Conservation (phyloP, 2,888 invertebrate species). For the Cremastinae sp. region DNA sequence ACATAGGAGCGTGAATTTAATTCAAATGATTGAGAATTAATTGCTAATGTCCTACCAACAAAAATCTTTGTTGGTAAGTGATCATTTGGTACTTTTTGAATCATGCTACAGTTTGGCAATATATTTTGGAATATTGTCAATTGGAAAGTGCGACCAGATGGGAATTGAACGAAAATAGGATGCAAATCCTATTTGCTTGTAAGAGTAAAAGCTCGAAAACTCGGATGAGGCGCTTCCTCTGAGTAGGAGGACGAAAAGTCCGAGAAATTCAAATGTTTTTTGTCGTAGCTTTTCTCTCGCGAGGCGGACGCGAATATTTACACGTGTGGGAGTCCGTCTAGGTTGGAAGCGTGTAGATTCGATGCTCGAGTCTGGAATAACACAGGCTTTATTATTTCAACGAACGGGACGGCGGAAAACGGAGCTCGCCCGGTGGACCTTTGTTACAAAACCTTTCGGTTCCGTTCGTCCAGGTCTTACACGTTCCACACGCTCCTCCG, state of each 20-base stretch:
- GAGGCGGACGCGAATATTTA: slow-evolving; percentile 1
- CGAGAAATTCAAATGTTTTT: slow-evolving; percentile 73
- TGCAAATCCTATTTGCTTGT: slow-evolving; percentile 2
- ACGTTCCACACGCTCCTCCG: neutral
- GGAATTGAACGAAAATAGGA: neutral
- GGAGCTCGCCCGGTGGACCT: slow-evolving; percentile 37
- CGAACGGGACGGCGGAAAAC: slow-evolving; percentile 64
- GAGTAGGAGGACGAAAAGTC: slow-evolving; percentile 51
- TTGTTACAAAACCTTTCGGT: slow-evolving; percentile 49
- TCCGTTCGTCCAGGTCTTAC: slow-evolving; percentile 2
- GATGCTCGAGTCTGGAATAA: slow-evolving; percentile 65
- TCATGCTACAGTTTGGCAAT: no score
- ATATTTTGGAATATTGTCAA: no score
- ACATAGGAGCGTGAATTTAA: no score
- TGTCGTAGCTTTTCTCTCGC: slow-evolving; percentile 6
- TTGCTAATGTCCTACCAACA: no score
- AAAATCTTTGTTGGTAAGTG: no score
- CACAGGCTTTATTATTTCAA: slow-evolving; percentile 77
- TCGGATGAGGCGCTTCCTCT: slow-evolving; percentile 18
- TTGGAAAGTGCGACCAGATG: neutral
- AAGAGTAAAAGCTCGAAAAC: slow-evolving; percentile 28
- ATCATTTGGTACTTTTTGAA: no score
- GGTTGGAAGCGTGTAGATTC: slow-evolving; percentile 36
- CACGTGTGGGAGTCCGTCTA: slow-evolving; percentile 31
- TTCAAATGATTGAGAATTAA: no score